Conservation (phyloP, 2,888 invertebrate genomes). For the Pegoplata infirma region DNA sequence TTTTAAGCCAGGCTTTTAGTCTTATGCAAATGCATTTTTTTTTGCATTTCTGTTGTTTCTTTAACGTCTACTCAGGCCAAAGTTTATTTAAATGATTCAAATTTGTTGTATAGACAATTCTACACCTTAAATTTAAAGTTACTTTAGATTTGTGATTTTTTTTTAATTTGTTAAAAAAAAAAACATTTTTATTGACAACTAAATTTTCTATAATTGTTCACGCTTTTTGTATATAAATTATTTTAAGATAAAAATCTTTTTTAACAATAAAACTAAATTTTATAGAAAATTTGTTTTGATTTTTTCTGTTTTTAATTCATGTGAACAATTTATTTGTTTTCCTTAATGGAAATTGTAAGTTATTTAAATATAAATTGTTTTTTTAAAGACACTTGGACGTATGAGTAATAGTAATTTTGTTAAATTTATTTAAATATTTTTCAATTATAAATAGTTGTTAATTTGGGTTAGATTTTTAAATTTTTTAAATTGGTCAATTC, state of each 20-base stretch:
- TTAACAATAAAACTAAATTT: slow-evolving; percentile 40
- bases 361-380: neutral
- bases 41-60: too few relatives aligned
- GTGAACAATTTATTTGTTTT: neutral
- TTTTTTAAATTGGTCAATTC: too few relatives aligned
- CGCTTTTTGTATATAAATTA: slow-evolving; percentile 59
- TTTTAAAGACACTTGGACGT: slow-evolving; percentile 17
- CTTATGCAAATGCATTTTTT: slow-evolving; percentile 50
- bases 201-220: slow-evolving; percentile 61
- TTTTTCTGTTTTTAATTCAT: neutral
- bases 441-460: too few relatives aligned
- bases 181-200: slow-evolving; percentile 57
- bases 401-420: slow-evolving; percentile 42
- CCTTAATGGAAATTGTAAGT: neutral
- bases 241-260: slow-evolving; percentile 58
- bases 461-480: too few relatives aligned
- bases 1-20: slow-evolving; percentile 53
- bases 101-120: slow-evolving; percentile 48
- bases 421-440: neutral
- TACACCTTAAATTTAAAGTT: slow-evolving; percentile 50
- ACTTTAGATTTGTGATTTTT: slow-evolving; percentile 5
- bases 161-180: slow-evolving; percentile 7
- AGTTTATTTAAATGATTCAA: slow-evolving; percentile 61
- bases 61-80: slow-evolving; percentile 49
- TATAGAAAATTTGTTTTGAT: neutral